Base-by-base conservation (phyloP, 2,113 vertebrate species). In the Leucoraja erinaceus region DNA sequence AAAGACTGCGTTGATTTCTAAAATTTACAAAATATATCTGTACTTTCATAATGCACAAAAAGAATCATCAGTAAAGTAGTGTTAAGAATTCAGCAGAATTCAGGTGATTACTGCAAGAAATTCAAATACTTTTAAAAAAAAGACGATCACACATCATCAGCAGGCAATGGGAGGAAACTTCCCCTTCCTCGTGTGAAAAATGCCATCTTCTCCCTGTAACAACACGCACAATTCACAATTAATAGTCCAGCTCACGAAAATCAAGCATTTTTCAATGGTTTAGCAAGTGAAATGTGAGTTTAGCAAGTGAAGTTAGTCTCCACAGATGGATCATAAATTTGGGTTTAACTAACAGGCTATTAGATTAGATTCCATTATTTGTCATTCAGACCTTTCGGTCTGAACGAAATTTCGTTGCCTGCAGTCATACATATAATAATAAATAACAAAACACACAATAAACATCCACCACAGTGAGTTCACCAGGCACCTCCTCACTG, bases 171-270 rank as follows among this genome's bases (percentile, higher is more conserved):
- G 4, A 98, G 97, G 94, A 99, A 97, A 93, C 97, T 97, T 94
- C 96, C 96, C 95, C 97, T 97, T 0, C 97, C 97, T 94, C 98
- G 97, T 0, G 99, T 99, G 96, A 99, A 99, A 96, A 99, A 99
- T 0, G 98, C 98, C 98, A 99, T 99, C 95, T 99, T 99, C 97
- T 99, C 99, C 95, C 99, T 99, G 93, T 6, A 95, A 94, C 93
- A 94, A 91, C 93, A 25, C 81, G 93, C 54, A 94, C 25, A 33
- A 93, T 93, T 93, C 90, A 93, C 56, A 88, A 88, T 63, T 91
- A 83, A 92, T 10, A 33, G 12, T 66, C 61, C 54, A 72, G 33
- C 14, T 72, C 5, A 72, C 38, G 68, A 9, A 28, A 54, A 3
- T 10, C 22, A 72, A 91, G 6, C 22, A 33, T 8, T 90, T 38